Conservation (phyloP, 2,888 invertebrate genomes). For the Digitonthophagus gazella region DNA sequence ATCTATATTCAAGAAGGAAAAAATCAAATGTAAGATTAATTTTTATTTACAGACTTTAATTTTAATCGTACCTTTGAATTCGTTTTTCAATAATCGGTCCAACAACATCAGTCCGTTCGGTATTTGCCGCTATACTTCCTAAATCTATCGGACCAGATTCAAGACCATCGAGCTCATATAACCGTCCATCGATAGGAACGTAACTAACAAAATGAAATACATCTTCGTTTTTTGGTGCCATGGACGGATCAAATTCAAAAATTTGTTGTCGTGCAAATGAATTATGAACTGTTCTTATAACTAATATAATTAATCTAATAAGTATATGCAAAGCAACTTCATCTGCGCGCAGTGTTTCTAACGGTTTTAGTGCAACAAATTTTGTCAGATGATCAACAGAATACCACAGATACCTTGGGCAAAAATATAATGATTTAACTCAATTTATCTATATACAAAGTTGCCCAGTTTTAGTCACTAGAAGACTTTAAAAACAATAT, state of each 20-base stretch:
- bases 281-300: conserved; percentile 92
- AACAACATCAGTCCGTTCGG: conserved; percentile 89
- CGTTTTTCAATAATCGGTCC: conserved; percentile 88
- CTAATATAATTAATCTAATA: no score
- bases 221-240: conserved; percentile 81
- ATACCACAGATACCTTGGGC: no score
- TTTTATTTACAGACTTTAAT: conserved; percentile 39
- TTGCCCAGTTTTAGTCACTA: no score
- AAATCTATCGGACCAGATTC: conserved; percentile 94
- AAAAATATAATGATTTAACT: no score
- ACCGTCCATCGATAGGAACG: conserved; percentile 84
- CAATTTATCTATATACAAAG: no score
- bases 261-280: conserved; percentile 92
- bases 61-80: conserved; percentile 91
- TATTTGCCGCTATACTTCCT: conserved; percentile 72
- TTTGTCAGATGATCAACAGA: no score
- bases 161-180: conserved; percentile 95
- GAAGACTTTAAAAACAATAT: no score
- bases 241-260: conserved; percentile 84
- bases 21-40: background rate
- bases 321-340: no score
- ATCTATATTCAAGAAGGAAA: conserved; percentile 62
- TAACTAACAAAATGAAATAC: conserved; percentile 97
- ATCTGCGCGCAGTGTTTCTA: no score
- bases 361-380: no score